A percentile compares a stretch with the other conserved stretches of the same genome.
Conservation (phyloP, 2,113 vertebrate species). For the Chrysemys picta region DNA sequence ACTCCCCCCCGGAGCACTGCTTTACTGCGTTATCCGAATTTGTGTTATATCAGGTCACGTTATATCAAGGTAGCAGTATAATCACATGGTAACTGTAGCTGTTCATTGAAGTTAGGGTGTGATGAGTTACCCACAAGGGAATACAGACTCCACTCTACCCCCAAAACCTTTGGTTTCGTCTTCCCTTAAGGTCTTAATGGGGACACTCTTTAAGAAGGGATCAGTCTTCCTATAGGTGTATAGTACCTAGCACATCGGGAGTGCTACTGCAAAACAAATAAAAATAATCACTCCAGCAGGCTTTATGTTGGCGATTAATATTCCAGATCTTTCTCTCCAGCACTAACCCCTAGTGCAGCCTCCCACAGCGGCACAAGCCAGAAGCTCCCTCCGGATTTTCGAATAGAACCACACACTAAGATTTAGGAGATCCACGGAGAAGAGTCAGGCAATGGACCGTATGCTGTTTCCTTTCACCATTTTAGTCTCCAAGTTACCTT, state of each 20-base stretch:
- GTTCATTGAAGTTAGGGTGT: not conserved
- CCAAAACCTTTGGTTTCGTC: not conserved
- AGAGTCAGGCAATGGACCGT: not conserved
- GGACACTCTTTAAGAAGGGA: not conserved
- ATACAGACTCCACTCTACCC: not conserved
- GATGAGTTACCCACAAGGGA: not conserved
- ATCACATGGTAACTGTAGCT: not conserved
- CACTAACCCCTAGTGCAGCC: accelerated
- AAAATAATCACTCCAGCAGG: not conserved
- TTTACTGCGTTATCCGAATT: too few relatives aligned
- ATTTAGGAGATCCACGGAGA: not conserved
- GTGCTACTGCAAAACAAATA: accelerated
- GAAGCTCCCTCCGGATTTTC: not conserved
- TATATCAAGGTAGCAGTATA: too few relatives aligned
- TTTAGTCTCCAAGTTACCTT: not conserved
- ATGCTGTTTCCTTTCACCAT: not conserved
- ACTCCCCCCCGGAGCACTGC: too few relatives aligned
- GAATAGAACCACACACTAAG: accelerated
- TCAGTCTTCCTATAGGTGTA: not conserved
- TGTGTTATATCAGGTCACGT: too few relatives aligned
- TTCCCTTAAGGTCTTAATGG: not conserved
- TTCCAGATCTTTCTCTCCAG: not conserved
- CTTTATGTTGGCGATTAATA: not conserved
- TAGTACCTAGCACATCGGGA: accelerated
- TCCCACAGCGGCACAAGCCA: not conserved